Conservation (phyloP, 2,888 invertebrate genomes). For the Parasteatoda lunata region DNA sequence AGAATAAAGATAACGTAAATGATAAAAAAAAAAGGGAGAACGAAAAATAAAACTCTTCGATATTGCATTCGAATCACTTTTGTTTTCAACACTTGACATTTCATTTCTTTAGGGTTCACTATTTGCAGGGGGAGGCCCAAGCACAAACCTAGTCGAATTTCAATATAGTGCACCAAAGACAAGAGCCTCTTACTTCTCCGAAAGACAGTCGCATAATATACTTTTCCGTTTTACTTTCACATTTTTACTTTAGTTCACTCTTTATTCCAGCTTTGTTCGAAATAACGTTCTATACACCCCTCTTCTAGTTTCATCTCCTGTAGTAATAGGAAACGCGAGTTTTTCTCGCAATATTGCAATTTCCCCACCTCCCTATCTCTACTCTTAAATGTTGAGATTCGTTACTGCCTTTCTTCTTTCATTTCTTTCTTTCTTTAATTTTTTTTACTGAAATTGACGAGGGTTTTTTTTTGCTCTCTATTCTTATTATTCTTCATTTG, state of each 20-base stretch:
- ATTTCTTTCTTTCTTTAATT: background rate
- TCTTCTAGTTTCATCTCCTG: slow-evolving; percentile 21
- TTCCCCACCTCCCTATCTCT: background rate
- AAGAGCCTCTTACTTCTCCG: background rate
- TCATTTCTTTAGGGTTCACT: slow-evolving; percentile 49
- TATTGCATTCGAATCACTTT: slow-evolving; percentile 27
- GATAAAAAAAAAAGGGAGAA: background rate
- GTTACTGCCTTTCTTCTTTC: background rate
- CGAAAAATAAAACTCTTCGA: background rate
- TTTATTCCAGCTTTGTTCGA: slow-evolving; percentile 20
- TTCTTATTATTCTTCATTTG: slow-evolving; percentile 3
- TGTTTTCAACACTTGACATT: slow-evolving; percentile 63
- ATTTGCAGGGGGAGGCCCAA: slow-evolving; percentile 20
- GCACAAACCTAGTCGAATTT: slow-evolving; percentile 35
- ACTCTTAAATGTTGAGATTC: background rate
- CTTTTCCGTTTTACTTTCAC: slow-evolving; percentile 23
- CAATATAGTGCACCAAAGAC: slow-evolving; percentile 42
- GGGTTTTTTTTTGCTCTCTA: background rate
- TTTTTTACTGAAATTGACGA: background rate
- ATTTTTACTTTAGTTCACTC: slow-evolving; percentile 1
- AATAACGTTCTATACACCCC: slow-evolving; percentile 41
- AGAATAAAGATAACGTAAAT: background rate
- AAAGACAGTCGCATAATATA: slow-evolving; percentile 56
- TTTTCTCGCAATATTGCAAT: slow-evolving; percentile 44
- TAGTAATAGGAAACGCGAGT: slow-evolving; percentile 53